Evolutionary conservation across 2,888 invertebrate genomes (phyloP), one percentile per base, ranked within the genome.

Genomic region (Agelastica alni): DNA sequence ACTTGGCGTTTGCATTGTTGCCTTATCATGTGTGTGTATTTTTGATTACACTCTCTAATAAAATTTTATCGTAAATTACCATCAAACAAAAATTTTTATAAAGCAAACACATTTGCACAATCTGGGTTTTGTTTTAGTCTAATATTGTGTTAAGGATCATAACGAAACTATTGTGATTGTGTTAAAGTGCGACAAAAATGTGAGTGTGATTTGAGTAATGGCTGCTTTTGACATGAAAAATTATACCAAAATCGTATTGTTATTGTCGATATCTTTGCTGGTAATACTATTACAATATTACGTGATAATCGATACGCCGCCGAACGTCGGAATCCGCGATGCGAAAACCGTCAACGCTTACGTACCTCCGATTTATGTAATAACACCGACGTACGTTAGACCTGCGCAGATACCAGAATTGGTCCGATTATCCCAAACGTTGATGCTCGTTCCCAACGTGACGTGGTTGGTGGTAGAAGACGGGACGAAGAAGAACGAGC

Each of bases 391-490:
- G 22, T 87, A 86, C 71, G 80, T 83, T 59, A 80, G 89, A 64
- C 84, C 88, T 26, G 88, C 88, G 71, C 92, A 93, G 75, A 81
- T 88, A 67, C 86, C 93, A 5, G 92, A 93, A 72, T 76, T 93
- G 53, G 91, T 89, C 22, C 87, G 96, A 71, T 77, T 96, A 52
- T 88, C 91, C 3, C 92, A 96, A 71, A 89, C 94, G 1, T 83
- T 97, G 59, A 85, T 88, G 81, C 83, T 91, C 64, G 86, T 95
- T 53, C 89, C 90, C 57, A 91, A 93, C 73, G 81, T 97, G 53
- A 90, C 94, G 73, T 97, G 97, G 97, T 87, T 97, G 61, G 80
- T 97, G 28, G 84, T 97, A 20, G 96, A 97, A 78, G 96, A 97
- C 76, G 82, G 92, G 0, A 78, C 80, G 9, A 74, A 75, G 4